Evolutionary conservation across 2,888 invertebrate species (phyloP).

Genomic region (Sarcophaga caerulescens): DNA sequence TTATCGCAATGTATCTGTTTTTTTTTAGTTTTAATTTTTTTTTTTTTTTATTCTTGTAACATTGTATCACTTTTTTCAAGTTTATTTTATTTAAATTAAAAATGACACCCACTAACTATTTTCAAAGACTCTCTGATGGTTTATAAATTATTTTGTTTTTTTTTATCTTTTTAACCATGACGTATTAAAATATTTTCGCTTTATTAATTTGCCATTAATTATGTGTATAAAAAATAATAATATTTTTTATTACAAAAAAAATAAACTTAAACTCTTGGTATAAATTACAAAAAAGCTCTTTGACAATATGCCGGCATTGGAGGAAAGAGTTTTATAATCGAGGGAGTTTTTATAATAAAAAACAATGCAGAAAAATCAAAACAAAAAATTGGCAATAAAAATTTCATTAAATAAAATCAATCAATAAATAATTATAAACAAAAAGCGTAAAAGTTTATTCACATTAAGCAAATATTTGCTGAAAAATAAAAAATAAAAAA

Average conservation of each 20-base stretch:
- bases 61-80: slow-evolving; percentile 46
- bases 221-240: background rate
- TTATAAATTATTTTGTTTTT: background rate
- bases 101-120: slow-evolving; percentile 1
- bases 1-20: background rate
- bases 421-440: background rate
- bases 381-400: background rate
- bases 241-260: background rate
- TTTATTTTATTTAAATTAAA: slow-evolving; percentile 48
- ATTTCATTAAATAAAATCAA: background rate
- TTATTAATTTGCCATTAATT: slow-evolving; percentile 26
- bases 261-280: background rate
- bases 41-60: background rate
- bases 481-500: too few species aligned
- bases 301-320: background rate
- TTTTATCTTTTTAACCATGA: background rate
- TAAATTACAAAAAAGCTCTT: background rate
- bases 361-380: too few species aligned
- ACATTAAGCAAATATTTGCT: too few species aligned
- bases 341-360: background rate
- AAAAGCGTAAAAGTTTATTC: too few species aligned
- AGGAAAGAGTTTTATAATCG: background rate
- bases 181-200: slow-evolving; percentile 5
- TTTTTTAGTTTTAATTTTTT: background rate
- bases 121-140: background rate